Conservation (phyloP, 1,140 invertebrate species). For the Oppia nitens region DNA sequence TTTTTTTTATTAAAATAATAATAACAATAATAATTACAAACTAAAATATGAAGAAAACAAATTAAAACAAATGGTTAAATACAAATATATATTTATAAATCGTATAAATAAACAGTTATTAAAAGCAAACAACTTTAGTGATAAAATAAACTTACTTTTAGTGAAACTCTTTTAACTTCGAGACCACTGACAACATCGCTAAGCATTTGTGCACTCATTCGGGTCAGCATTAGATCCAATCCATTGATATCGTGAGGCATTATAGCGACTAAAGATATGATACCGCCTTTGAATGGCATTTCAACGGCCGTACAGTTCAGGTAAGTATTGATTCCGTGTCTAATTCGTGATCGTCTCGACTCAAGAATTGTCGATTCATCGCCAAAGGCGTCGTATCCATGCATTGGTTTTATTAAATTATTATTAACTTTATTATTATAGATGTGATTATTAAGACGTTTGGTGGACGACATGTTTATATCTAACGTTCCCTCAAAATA, state of each 20-base stretch:
- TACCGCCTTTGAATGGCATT: slow-evolving; percentile 22
- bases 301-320: slow-evolving; percentile 23
- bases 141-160: slow-evolving; percentile 22
- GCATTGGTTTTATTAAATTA: neutral
- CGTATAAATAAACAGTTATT: no score
- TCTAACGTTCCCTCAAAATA: slow-evolving; percentile 22
- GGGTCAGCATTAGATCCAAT: slow-evolving; percentile 19
- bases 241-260: slow-evolving; percentile 16
- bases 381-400: neutral
- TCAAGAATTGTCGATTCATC: neutral
- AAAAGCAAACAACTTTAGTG: no score
- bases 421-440: neutral
- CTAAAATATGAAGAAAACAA: no score
- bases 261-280: slow-evolving; percentile 21
- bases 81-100: no score
- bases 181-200: slow-evolving; percentile 21
- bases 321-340: slow-evolving; percentile 21
- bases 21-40: no score
- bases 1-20: no score
- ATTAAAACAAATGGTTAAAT: no score
- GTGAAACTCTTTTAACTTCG: slow-evolving; percentile 18
- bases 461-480: slow-evolving; percentile 4
- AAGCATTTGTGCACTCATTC: slow-evolving; percentile 22
- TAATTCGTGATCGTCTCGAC: slow-evolving; percentile 10
- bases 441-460: neutral